These are phyloP conservation scores for Agriotes lineatus DNA, from an alignment of 2,888 invertebrate species.

Conservation along the genomic window DNA sequence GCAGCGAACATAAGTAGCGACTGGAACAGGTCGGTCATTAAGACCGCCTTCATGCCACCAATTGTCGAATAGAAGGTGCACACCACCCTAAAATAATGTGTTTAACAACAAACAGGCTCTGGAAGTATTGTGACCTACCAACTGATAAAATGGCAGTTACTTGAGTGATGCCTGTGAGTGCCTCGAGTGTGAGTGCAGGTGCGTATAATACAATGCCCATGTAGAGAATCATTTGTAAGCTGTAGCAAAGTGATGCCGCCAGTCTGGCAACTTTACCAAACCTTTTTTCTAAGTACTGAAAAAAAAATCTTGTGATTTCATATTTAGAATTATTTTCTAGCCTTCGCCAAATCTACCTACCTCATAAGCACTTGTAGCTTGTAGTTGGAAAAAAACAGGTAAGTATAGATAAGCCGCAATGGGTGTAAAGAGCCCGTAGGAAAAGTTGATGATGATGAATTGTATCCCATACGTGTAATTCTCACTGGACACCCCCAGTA, in stretches of 20 bases:
- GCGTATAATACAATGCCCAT: conserved; percentile 95
- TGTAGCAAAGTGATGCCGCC: conserved; percentile 86
- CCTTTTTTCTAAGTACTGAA: conserved; percentile 89
- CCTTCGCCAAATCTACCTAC: too few species aligned
- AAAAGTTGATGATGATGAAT: conserved; percentile 82
- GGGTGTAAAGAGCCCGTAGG: conserved; percentile 83
- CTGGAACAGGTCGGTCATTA: conserved; percentile 89
- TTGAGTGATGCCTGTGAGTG: conserved; percentile 84
- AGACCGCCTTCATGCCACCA: conserved; percentile 92
- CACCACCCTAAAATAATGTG: too few species aligned
- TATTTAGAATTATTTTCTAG: too few species aligned
- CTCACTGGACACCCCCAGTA: conserved; percentile 91
- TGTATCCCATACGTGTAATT: conserved; percentile 87
- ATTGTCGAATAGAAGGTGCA: conserved; percentile 90
- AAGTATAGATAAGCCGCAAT: conserved; percentile 82
- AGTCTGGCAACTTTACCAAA: conserved; percentile 84
- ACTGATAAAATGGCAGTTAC: conserved; percentile 80
- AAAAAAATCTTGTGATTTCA: too few species aligned
- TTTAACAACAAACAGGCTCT: too few species aligned
- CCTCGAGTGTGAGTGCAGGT: conserved; percentile 89
- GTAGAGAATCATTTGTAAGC: conserved; percentile 90
- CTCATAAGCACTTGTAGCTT: conserved; percentile 91
- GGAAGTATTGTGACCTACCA: too few species aligned
- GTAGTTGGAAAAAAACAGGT: conserved; percentile 87
- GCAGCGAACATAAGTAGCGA: conserved; percentile 88